These are phyloP conservation scores for Clamator glandarius DNA, from an alignment of 2,797 vertebrate genomes.

Conservation along the genomic window DNA sequence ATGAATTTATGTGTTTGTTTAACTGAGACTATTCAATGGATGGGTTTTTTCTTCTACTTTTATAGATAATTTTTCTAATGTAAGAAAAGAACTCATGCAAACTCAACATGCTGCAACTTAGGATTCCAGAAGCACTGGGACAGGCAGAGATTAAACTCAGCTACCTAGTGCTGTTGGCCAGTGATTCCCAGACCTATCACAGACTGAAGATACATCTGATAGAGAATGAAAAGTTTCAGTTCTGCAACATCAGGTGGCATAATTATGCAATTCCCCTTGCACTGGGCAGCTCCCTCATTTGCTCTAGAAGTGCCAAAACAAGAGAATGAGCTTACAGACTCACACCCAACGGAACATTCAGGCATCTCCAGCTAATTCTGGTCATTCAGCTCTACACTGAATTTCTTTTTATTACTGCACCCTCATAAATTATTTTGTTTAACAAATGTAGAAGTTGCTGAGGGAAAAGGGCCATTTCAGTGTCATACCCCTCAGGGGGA, in stretches of 20 bases:
- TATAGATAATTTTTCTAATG: background rate
- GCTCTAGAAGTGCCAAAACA: background rate
- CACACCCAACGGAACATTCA: background rate
- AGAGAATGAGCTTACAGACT: background rate
- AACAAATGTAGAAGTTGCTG: background rate
- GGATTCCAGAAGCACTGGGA: background rate
- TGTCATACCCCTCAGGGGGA: background rate
- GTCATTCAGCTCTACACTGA: background rate
- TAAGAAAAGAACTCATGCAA: background rate
- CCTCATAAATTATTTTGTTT: background rate
- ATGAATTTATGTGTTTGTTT: background rate
- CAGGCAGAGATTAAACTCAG: background rate
- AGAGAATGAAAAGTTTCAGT: background rate
- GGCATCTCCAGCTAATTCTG: background rate
- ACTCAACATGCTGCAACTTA: background rate
- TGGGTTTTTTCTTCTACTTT: background rate
- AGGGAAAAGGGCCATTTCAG: background rate
- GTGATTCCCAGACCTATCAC: background rate
- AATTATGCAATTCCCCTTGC: background rate
- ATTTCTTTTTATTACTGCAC: background rate
- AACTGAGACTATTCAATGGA: background rate
- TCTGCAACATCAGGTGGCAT: background rate
- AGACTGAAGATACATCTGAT: background rate
- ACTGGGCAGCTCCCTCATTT: background rate
- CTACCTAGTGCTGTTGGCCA: background rate